These are phyloP conservation scores for Pachyseris speciosa DNA, from an alignment of 64 coral and sea anemone species.

Conservation along the genomic window DNA sequence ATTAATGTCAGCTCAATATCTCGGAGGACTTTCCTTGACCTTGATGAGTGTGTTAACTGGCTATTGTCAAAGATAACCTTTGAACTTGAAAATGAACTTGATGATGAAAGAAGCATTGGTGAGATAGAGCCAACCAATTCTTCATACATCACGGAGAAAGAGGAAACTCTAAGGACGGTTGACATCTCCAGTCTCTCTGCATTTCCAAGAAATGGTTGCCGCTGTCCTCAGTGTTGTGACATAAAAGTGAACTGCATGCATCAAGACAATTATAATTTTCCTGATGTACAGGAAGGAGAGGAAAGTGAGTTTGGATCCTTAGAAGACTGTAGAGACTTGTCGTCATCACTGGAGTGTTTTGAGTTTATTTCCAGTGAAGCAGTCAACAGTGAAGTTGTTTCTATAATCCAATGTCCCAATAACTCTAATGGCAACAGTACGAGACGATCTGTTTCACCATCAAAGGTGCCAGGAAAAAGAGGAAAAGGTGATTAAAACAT, in stretches of 20 bases:
- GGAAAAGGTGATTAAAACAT: constrained; percentile 25
- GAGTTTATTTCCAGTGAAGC: background rate
- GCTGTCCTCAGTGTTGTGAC: constrained; percentile 49
- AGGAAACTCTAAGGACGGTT: background rate
- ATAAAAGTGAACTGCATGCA: constrained; percentile 37
- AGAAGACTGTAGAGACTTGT: constrained; percentile 17
- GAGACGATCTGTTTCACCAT: background rate
- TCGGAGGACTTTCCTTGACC: background rate
- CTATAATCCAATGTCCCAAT: constrained; percentile 15
- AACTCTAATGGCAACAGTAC: background rate
- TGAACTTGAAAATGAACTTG: constrained; percentile 17
- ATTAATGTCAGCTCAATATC: background rate
- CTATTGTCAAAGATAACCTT: constrained; percentile 1
- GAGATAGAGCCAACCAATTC: background rate
- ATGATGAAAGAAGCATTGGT: background rate
- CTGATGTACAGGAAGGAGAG: background rate
- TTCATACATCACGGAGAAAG: background rate
- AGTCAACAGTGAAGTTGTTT: background rate
- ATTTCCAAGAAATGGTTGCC: background rate
- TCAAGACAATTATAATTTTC: background rate
- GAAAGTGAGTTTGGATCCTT: background rate
- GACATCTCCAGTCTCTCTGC: background rate
- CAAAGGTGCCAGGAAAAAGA: constrained; percentile 6
- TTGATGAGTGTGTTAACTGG: constrained; percentile 30
- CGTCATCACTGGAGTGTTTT: constrained; percentile 75